A percentile compares a stretch with the other conserved stretches of the same genome.
Evolutionary conservation across 2,888 invertebrate species (phyloP).

Genomic region (Acrobasis repandana): DNA sequence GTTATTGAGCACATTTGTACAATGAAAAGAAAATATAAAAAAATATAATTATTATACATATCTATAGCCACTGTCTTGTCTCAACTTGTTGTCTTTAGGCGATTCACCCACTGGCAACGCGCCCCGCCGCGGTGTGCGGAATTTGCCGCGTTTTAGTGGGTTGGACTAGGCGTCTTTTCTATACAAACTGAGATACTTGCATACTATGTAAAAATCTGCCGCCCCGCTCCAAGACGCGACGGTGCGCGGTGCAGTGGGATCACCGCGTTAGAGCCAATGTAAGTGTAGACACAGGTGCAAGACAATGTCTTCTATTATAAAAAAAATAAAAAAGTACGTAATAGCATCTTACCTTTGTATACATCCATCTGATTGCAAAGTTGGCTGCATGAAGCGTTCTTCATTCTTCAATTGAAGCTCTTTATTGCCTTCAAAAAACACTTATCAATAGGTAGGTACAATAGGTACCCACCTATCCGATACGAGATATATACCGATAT

Average conservation of each 20-base stretch:
- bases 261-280: constrained; percentile 24
- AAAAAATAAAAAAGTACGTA: not conserved
- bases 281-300: constrained; percentile 26
- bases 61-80: no score
- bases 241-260: no score
- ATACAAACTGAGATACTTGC: no score
- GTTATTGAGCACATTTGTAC: not conserved
- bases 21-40: not conserved
- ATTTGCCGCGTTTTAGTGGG: no score
- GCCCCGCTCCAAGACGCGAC: no score
- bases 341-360: constrained; percentile 21
- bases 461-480: not conserved
- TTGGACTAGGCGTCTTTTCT: no score
- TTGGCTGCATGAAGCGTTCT: constrained; percentile 20
- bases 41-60: not conserved
- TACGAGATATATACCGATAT: no score
- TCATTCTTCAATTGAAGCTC: constrained; percentile 13
- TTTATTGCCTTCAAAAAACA: constrained; percentile 11
- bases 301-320: constrained; percentile 17
- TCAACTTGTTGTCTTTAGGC: constrained; percentile 18
- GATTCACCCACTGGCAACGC: no score
- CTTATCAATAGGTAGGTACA: no score
- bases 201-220: no score
- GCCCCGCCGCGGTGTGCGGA: no score
- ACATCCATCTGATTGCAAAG: constrained; percentile 21